Conservation (phyloP, 1,140 invertebrate genomes). For the Pentalonia nigronervosa region DNA sequence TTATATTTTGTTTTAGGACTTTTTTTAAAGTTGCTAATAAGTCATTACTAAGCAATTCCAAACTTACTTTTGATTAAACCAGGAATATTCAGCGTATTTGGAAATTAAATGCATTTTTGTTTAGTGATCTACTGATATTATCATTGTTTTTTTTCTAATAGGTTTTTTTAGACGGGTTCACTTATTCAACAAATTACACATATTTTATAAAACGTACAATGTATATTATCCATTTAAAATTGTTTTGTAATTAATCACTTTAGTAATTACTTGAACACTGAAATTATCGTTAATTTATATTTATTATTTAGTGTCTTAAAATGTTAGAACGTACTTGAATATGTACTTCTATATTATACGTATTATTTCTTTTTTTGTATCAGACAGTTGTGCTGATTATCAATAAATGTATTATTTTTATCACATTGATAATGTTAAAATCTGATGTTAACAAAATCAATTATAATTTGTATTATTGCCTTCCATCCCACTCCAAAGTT, state of each 20-base stretch:
- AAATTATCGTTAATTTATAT: not conserved
- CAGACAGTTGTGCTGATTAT: not conserved
- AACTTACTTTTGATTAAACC: constrained; percentile 56
- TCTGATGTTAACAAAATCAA: not conserved
- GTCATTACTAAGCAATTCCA: constrained; percentile 66
- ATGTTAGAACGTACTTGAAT: not conserved
- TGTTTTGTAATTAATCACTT: constrained; percentile 5
- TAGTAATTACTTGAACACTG: not conserved
- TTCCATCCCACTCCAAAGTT: not conserved
- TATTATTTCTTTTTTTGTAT: not conserved
- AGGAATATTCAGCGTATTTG: not conserved
- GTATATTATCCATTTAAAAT: constrained; percentile 5
- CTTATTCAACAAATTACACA: constrained; percentile 11
- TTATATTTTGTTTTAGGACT: constrained; percentile 69
- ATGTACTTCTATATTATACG: not conserved
- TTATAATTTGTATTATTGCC: not conserved
- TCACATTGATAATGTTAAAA: not conserved
- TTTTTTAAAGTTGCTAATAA: constrained; percentile 86
- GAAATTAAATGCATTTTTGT: not conserved
- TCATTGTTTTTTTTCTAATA: constrained; percentile 10
- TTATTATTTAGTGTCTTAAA: not conserved
- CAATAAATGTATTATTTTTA: constrained; percentile 6
- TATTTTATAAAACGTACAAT: constrained; percentile 22
- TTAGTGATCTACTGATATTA: not conserved
- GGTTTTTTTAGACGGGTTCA: not conserved